phyloP scores from a whole-genome alignment of 2,113 vertebrate species.

The Notothenia coriiceps region DNA sequence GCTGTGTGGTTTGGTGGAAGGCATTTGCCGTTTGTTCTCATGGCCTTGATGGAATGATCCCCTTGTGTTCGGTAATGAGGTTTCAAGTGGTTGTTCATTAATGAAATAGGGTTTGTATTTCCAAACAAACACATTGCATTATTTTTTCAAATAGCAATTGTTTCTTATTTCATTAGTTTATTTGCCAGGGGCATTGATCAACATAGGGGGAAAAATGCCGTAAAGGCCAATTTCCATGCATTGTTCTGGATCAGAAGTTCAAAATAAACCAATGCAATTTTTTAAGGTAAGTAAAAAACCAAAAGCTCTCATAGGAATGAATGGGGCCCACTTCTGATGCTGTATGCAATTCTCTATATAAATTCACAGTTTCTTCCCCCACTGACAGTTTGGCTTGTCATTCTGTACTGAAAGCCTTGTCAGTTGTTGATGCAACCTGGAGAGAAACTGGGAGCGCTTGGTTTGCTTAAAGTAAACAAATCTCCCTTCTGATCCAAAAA shows the following conservation, averaged over 20 bases:
- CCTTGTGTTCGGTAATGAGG: background rate
- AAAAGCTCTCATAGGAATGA: background rate
- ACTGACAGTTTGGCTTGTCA: background rate
- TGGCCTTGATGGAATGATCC: too few relatives aligned
- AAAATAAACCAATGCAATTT: too few relatives aligned
- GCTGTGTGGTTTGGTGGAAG: background rate
- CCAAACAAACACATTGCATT: background rate
- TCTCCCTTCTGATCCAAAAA: slow-evolving; percentile 1
- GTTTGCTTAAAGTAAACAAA: background rate
- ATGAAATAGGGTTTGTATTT: background rate
- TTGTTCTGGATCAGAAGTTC: too few relatives aligned
- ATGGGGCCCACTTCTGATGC: too few relatives aligned
- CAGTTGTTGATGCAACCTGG: slow-evolving; percentile 2
- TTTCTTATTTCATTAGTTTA: background rate
- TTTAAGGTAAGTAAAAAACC: background rate
- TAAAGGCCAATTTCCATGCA: too few relatives aligned
- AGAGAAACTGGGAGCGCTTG: background rate
- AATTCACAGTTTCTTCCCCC: background rate
- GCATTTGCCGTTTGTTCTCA: background rate
- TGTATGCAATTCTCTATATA: too few relatives aligned
- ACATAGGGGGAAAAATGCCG: too few relatives aligned
- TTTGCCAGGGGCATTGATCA: background rate
- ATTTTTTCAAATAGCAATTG: too few relatives aligned
- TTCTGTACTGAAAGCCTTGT: background rate
- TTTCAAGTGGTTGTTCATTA: background rate